Base-by-base conservation (phyloP, 2,888 invertebrate species). In the Allolobophora icterica region DNA sequence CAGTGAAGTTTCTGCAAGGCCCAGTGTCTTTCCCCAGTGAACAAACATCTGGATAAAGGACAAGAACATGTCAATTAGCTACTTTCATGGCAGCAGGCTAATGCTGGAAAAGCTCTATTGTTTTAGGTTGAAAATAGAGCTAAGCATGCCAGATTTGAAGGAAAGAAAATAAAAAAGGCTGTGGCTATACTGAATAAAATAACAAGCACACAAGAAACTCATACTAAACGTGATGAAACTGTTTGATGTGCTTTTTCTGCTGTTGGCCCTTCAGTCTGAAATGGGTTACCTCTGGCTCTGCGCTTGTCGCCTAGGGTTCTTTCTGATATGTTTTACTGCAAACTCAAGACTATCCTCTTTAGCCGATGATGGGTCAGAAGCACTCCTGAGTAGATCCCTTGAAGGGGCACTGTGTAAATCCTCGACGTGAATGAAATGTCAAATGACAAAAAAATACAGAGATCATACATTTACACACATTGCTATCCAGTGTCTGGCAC, bases 1-100 rank as follows among this genome's bases (percentile, higher is more conserved):
- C 91, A 30, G 93, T 92, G 91, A 93, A 93, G 33, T 94, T 93
- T n/a, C 92, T 87, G 91, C 95, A 94, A 87, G 93, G 92, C 0
- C 94, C 94, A 6, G 92, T 19, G 40, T 94, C 94, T 90, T 91
- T 92, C 34, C 97, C 97, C 94, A 97, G 95, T 83, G 96, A 96
- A 94, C 97, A 97, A 11, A 84, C 38, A 42, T 89, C 91, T 71
- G 89, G 30, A 71, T 71, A 11, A n/a, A 71, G 71, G 0, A 71
- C 11, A 71, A 71, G n/a, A n/a, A n/a, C 71, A n/a, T 71, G 71
- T 13, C 71, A 71, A 24, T 52, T 52, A 1, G 24, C 30, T 11
- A 17, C 11, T n/a, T 52, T 24, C 1, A 71, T n/a, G n/a, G 52
- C 21, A 24, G 52, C 24, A 52, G 17, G 42, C 42, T 24, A 52